phyloP scores from a whole-genome alignment of 2,797 vertebrate species.

The Otolemur crassicaudatus region DNA sequence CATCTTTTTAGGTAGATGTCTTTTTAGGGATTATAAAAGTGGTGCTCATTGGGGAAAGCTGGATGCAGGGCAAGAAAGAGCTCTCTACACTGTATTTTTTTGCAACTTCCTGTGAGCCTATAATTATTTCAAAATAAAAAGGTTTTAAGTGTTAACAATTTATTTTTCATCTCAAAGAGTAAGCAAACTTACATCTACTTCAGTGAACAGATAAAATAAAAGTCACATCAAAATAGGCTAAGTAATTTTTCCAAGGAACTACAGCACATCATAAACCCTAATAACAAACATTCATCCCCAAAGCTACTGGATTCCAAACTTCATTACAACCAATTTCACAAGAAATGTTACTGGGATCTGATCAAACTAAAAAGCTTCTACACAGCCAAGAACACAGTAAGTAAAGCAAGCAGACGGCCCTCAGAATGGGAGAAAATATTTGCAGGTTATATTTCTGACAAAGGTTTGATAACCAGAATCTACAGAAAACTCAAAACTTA shows the following conservation, averaged over 20 bases:
- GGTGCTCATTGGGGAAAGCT: neutral
- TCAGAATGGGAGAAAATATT: no score
- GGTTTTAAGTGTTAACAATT: neutral
- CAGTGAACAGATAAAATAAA: neutral
- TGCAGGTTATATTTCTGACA: no score
- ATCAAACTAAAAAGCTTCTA: no score
- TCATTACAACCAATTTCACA: no score
- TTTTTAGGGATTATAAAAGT: constrained; percentile 49
- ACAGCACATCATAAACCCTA: constrained; percentile 4
- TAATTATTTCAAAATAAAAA: constrained; percentile 41
- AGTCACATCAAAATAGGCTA: neutral
- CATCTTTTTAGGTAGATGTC: neutral
- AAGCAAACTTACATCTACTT: neutral
- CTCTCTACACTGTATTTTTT: neutral
- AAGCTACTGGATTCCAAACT: neutral
- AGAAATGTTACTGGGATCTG: no score
- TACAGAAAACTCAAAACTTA: no score
- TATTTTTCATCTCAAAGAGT: constrained; percentile 6
- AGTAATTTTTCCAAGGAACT: constrained; percentile 39
- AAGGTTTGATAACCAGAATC: no score
- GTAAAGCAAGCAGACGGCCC: no score
- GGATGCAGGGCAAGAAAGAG: neutral
- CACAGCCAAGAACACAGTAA: no score
- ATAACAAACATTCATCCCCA: constrained; percentile 1
- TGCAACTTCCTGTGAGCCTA: neutral